Percentiles rank a stretch among this genome's conserved stretches.
These are phyloP conservation scores for Agriotes lineatus DNA, from an alignment of 2,888 invertebrate genomes.

Conservation along the genomic window DNA sequence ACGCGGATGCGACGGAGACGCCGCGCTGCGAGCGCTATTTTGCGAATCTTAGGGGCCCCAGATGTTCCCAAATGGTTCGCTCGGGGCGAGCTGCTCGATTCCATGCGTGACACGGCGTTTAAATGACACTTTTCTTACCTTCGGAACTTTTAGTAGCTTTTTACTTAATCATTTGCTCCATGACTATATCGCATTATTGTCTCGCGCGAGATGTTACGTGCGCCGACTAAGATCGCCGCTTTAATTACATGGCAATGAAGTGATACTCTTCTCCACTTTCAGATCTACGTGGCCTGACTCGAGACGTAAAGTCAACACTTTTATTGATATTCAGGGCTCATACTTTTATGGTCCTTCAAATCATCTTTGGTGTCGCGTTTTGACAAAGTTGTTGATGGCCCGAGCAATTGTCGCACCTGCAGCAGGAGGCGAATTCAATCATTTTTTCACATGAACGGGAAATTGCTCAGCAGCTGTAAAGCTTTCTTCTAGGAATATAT, in stretches of 20 bases:
- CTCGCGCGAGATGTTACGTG: conserved; percentile 25
- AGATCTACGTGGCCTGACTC: no score
- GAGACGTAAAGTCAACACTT: no score
- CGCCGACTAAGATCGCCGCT: conserved; percentile 14
- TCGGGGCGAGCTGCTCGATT: conserved; percentile 51
- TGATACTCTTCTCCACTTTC: not conserved
- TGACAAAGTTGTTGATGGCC: no score
- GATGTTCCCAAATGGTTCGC: conserved; percentile 55
- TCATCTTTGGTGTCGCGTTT: no score
- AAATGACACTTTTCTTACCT: conserved; percentile 55
- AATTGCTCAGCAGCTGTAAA: no score
- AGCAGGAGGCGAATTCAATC: no score
- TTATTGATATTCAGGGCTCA: no score
- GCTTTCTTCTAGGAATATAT: no score
- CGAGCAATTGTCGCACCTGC: no score
- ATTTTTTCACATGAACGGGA: no score
- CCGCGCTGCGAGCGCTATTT: conserved; percentile 45
- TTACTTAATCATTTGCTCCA: conserved; percentile 51
- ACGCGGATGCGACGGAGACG: conserved; percentile 44
- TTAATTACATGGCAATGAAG: conserved; percentile 18
- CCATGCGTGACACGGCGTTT: conserved; percentile 55
- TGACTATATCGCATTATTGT: conserved; percentile 31
- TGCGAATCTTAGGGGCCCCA: conserved; percentile 48
- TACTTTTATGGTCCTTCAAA: no score
- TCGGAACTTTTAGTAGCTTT: conserved; percentile 44